phyloP scores from a whole-genome alignment of 2,113 vertebrate species.

The Dasyurus viverrinus region DNA sequence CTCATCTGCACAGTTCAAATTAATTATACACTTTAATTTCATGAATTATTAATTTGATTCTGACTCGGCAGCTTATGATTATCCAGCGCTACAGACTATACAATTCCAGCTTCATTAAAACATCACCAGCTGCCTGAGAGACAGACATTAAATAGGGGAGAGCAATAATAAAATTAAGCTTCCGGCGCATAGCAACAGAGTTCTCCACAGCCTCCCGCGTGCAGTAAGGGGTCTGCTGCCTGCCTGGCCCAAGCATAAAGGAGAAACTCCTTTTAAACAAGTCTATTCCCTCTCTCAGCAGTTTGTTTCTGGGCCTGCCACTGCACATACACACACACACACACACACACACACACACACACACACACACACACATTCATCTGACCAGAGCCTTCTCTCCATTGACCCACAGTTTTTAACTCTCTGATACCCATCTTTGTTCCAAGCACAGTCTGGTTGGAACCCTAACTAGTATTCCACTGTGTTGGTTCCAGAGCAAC shows the following conservation, averaged over 20 bases:
- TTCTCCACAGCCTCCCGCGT: slow-evolving; percentile 73
- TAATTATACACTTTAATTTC: slow-evolving; percentile 99
- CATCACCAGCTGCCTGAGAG: slow-evolving; percentile 94
- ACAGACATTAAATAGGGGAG: slow-evolving; percentile 91
- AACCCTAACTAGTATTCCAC: background rate
- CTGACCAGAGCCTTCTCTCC: background rate
- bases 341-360: slow-evolving; percentile 5
- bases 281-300: slow-evolving; percentile 49
- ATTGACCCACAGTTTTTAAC: background rate
- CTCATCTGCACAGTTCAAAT: slow-evolving; percentile 90
- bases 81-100: slow-evolving; percentile 92
- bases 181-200: slow-evolving; percentile 84
- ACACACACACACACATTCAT: background rate
- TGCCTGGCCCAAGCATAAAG: slow-evolving; percentile 61
- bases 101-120: slow-evolving; percentile 97
- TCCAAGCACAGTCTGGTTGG: background rate
- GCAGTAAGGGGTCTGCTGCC: slow-evolving; percentile 43
- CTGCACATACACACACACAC: background rate
- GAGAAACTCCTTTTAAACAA: slow-evolving; percentile 66
- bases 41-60: slow-evolving; percentile 99
- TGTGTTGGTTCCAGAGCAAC: background rate
- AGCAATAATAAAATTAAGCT: slow-evolving; percentile 93
- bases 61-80: slow-evolving; percentile 99
- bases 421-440: background rate
- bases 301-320: background rate